Conservation (phyloP, 2,797 vertebrate genomes). For the Clamator glandarius region DNA sequence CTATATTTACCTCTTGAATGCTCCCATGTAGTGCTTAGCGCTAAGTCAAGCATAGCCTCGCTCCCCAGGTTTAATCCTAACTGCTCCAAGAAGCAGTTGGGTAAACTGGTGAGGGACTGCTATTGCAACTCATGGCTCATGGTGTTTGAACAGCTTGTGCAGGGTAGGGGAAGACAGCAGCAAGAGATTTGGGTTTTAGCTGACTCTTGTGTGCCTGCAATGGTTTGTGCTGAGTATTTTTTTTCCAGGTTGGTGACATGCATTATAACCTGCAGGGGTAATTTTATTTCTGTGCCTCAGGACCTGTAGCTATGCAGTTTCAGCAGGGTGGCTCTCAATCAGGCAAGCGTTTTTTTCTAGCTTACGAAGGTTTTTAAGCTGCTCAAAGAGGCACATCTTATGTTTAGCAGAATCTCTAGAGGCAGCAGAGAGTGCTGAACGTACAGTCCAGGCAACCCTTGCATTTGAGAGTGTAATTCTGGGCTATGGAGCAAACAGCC, state of each 20-base stretch:
- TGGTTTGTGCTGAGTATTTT: not conserved
- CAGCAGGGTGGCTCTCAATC: not conserved
- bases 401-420: not conserved
- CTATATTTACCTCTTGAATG: slow-evolving; percentile 1
- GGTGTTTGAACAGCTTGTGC: not conserved
- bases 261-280: not conserved
- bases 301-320: not conserved
- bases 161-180: not conserved
- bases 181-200: not conserved
- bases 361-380: not conserved
- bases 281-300: not conserved
- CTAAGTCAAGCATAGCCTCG: not conserved
- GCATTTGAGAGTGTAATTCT: not conserved
- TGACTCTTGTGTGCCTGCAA: not conserved
- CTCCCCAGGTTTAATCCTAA: not conserved
- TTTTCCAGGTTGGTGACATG: not conserved
- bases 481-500: not conserved
- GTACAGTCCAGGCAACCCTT: rapidly evolving
- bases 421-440: not conserved
- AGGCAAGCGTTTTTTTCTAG: not conserved
- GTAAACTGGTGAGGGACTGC: not conserved
- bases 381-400: not conserved
- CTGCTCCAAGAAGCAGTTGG: not conserved
- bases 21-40: not conserved
- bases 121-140: not conserved